Evolutionary conservation across 35 echinoderm and acorn worm genomes (phyloP).

Genomic region (Ophiothrix spiculata): DNA sequence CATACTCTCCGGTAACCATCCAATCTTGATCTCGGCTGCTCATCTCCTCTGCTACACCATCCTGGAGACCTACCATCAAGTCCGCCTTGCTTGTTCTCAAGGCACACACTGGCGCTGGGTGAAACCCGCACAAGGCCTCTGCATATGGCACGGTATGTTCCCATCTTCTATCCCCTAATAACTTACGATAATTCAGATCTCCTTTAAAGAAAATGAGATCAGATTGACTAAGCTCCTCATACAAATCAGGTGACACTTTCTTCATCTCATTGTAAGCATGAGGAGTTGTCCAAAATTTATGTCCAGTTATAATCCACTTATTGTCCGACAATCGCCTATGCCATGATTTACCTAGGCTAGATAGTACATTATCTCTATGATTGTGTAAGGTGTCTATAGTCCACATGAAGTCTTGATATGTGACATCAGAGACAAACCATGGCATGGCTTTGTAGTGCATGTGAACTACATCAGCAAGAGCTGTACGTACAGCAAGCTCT

Average conservation of each 20-base stretch:
- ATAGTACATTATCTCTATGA: constrained; percentile 28
- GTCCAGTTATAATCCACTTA: constrained; percentile 54
- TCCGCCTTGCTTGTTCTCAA: constrained; percentile 78
- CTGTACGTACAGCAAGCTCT: constrained; percentile 48
- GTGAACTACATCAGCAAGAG: constrained; percentile 51
- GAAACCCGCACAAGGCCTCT: constrained; percentile 77
- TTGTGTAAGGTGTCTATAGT: constrained; percentile 50
- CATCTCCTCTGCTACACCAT: constrained; percentile 55
- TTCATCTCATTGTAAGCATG: constrained; percentile 76
- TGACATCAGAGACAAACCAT: constrained; percentile 96
- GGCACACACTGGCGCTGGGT: constrained; percentile 75
- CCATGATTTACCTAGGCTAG: constrained; percentile 50
- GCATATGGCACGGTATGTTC: constrained; percentile 77
- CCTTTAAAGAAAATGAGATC: constrained; percentile 80
- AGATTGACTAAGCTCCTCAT: constrained; percentile 64
- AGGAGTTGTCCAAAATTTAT: constrained; percentile 90
- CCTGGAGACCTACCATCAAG: constrained; percentile 68
- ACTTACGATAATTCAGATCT: constrained; percentile 96
- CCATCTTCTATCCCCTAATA: constrained; percentile 83
- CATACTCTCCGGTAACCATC: constrained; percentile 81
- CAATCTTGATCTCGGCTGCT: constrained; percentile 59
- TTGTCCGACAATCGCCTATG: constrained; percentile 31
- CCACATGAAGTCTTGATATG: constrained; percentile 64
- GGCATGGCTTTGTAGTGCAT: constrained; percentile 93
- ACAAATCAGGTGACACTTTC: constrained; percentile 65